Evolutionary conservation across 1,140 invertebrate species (phyloP), one percentile per base, ranked within the genome.

Genomic region (Frieseomelitta varia): DNA sequence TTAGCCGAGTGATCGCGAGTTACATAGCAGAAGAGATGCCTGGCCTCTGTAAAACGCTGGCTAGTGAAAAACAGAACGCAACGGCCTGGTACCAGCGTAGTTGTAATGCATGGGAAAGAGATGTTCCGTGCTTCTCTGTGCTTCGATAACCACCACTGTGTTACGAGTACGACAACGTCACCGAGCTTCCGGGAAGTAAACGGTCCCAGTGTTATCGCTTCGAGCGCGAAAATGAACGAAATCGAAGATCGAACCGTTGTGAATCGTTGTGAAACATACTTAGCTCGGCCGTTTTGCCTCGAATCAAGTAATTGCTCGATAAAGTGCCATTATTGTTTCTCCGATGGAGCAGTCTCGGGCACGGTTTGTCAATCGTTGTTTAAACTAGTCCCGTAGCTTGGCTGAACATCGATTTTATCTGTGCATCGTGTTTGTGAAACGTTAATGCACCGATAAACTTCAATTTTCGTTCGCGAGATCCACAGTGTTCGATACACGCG

Each of bases 71-170:
- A 81, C 27, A 34, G 56, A 27, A 53, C 58, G 68, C 27, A 11
- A 47, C 27, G 24, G 56, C 72, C 39, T 74, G 39, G 14, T 67
- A 27, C 69, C 8, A 58, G 61, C 72, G 47, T 79, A 84, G 82
- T n/a, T 30, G 53, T 81, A 47, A 47, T 89, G 88, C 87, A 89
- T 86, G 88, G 61, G 77, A 72, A 68, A 73, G 55, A 79, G 73
- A 88, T 76, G 81, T 76, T 87, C 77, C 79, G 65, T 80, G 87
- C 84, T 89, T 88, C 65, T 86, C 76, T 88, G 88, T 86, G 88
- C 84, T 86, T 88, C 61, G 69, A 67, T 84, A 61, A 84, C 67
- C 65, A 72, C 24, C 21, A 19, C 30, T 6, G 27, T 69, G 58
- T 78, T 30, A 21, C 55, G 53, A 69, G 30, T n/a, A 83, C n/a